Evolutionary conservation across 2,888 invertebrate genomes (phyloP), one percentile per base, ranked within the genome.

Genomic region (Temnothorax rugatulus): DNA sequence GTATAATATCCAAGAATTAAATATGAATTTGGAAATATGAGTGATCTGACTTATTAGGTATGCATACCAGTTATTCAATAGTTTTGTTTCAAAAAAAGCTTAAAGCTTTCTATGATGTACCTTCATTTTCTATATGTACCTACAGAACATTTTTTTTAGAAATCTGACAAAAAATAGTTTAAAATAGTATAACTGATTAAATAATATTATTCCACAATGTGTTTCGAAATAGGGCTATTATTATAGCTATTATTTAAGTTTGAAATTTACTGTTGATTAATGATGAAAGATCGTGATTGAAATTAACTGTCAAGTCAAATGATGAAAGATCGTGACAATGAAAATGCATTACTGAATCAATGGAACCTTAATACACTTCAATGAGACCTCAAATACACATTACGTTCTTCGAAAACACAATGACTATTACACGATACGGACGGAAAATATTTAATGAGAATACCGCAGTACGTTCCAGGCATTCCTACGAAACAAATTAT

Each of bases 401-500:
- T 66, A 52, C 13, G 21, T 57, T 11, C n/a, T 54, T 25, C 3
- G 0, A 15, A 54, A 13, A 54, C n/a, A 18, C 34, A 41, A 66
- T 9, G 1, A 52, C 1, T 15, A 15, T 59, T 59, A 13, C 15
- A 8, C 7, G 15, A 21, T 9, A 38, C 64, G 15, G 41, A 44
- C 1, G 13, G 34, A 47, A 73, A 47, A 21, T 47, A 81, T 18
- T 81, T 11, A 59, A 59, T 79, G 59, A 38, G 50, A 68, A 52
- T 44, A 44, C 52, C 44, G 21, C 15, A 34, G 18, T 66, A n/a
- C 25, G 25, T 76, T 25, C 34, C 38, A 52, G 1, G 34, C 50
- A 54, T 69, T 29, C 44, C 41, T 15, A 4, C 41, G n/a, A 68
- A 64, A 63, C 34, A 66, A 69, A 77, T 61, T 74, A 66, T 66